Conservation (phyloP, 2,797 vertebrate species). For the Heliangelus exortis region DNA sequence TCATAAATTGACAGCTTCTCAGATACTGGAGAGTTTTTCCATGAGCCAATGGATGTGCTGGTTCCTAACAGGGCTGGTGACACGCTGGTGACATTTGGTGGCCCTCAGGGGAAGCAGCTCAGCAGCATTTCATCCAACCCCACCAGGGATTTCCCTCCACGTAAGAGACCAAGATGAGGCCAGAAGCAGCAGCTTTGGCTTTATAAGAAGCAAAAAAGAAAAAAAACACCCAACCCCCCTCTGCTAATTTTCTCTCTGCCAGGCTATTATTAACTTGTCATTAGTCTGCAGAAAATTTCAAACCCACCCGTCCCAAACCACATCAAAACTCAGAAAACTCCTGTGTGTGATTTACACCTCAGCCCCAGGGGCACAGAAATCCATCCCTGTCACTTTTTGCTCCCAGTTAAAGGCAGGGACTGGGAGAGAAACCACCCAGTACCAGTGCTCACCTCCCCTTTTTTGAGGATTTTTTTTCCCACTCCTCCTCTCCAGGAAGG, state of each 20-base stretch:
- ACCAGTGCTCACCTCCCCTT: accelerated
- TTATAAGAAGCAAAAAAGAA: neutral
- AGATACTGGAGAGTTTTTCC: neutral
- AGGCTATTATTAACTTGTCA: neutral
- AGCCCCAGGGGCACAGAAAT: neutral
- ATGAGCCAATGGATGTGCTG: neutral
- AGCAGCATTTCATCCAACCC: neutral
- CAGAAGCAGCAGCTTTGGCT: neutral
- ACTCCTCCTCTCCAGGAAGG: neutral
- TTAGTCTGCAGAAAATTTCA: neutral
- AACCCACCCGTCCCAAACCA: neutral
- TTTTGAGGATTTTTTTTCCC: neutral
- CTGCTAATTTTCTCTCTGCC: neutral
- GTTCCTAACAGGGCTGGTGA: neutral
- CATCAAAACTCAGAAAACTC: neutral
- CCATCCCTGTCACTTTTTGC: neutral
- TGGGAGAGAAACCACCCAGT: neutral
- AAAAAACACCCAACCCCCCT: too few relatives aligned
- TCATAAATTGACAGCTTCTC: neutral
- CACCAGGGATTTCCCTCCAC: neutral
- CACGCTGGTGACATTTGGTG: neutral
- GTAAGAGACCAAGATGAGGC: accelerated
- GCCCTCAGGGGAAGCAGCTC: neutral
- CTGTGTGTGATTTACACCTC: neutral
- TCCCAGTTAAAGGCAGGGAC: neutral